Percentiles rank a stretch among this genome's conserved stretches.
Evolutionary conservation across 2,113 vertebrate species (phyloP).

Genomic region (Clarias magur): DNA sequence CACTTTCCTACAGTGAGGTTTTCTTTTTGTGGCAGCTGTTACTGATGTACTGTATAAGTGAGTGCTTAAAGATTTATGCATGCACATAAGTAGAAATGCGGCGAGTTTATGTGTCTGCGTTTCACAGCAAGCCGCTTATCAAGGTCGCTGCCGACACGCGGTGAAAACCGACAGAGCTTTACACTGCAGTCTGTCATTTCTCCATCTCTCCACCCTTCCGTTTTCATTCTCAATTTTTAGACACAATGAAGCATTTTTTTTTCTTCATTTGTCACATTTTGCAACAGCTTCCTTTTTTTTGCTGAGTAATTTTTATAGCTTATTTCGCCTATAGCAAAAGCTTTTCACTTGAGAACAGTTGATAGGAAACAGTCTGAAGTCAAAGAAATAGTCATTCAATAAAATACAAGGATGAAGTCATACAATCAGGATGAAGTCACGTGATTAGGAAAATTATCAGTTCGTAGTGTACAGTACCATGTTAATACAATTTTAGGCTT

Average conservation of each 20-base stretch:
- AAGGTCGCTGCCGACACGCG: slow-evolving; percentile 61
- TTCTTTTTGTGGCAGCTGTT: background rate
- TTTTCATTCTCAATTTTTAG: background rate
- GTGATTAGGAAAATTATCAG: no score
- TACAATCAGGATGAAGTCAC: no score
- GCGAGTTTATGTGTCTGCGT: slow-evolving; percentile 17
- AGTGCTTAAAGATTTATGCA: slow-evolving; percentile 19
- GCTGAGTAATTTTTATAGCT: slow-evolving; percentile 29
- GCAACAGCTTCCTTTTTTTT: background rate
- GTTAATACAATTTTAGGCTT: no score
- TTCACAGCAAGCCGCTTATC: slow-evolving; percentile 53
- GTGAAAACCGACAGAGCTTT: slow-evolving; percentile 55
- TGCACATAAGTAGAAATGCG: background rate
- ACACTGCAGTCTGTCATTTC: slow-evolving; percentile 57
- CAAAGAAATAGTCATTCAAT: background rate
- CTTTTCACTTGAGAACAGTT: background rate
- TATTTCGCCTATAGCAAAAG: background rate
- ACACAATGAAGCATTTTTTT: background rate
- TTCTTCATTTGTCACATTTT: background rate
- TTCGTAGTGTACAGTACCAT: no score
- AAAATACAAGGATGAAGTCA: no score
- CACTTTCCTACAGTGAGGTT: background rate
- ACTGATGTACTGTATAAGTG: slow-evolving; percentile 32
- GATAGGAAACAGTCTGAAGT: background rate
- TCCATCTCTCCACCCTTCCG: slow-evolving; percentile 19